Conservation (phyloP, 2,888 invertebrate genomes). For the Frankliniella fusca region DNA sequence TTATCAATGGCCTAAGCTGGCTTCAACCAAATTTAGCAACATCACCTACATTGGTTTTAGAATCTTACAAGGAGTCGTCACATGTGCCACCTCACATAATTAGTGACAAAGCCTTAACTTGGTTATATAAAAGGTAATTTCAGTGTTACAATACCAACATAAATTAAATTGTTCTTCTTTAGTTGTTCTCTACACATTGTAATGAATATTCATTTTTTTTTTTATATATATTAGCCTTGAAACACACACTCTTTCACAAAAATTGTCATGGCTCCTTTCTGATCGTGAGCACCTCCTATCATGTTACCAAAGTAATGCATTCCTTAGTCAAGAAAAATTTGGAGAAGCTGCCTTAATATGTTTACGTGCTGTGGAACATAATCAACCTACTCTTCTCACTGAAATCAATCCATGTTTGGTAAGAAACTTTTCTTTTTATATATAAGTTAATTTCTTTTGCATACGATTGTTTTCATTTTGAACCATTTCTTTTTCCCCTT, state of each 20-base stretch:
- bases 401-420: constrained; percentile 59
- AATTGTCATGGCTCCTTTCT: constrained; percentile 58
- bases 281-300: constrained; percentile 58
- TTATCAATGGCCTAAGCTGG: constrained; percentile 59
- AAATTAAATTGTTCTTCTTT: neutral
- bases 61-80: constrained; percentile 46
- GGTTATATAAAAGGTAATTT: constrained; percentile 51
- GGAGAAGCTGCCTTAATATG: constrained; percentile 60
- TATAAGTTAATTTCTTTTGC: neutral
- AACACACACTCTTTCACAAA: constrained; percentile 55
- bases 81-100: constrained; percentile 50
- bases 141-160: neutral
- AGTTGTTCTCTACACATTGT: constrained; percentile 10
- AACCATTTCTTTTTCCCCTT: neutral
- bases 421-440: constrained; percentile 37
- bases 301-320: constrained; percentile 57
- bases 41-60: constrained; percentile 49
- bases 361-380: constrained; percentile 59
- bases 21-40: constrained; percentile 54
- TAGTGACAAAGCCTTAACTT: constrained; percentile 53
- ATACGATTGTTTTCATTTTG: neutral
- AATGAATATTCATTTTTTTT: neutral
- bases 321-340: constrained; percentile 57
- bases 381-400: constrained; percentile 57
- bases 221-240: constrained; percentile 49